Percentiles rank a stretch among this genome's conserved stretches.
phyloP scores from a whole-genome alignment of 2,797 vertebrate species.

The Sebastes flavidus region DNA sequence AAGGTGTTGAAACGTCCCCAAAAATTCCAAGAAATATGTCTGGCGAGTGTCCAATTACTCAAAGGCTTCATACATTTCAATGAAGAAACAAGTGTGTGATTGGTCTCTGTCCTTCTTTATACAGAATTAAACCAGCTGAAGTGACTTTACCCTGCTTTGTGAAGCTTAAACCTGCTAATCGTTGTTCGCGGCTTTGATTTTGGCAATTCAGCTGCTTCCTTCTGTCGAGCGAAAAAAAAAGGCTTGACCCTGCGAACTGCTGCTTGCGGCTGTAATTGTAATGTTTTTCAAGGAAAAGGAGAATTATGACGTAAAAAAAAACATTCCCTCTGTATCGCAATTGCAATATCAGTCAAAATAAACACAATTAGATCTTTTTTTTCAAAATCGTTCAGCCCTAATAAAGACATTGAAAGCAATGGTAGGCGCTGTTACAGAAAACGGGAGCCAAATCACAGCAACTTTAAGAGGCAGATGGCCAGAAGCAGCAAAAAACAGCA shows the following conservation, averaged over 20 bases:
- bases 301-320: background rate
- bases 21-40: background rate
- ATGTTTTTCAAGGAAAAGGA: background rate
- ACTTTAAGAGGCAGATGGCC: slow-evolving; percentile 9
- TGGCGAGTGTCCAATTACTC: background rate
- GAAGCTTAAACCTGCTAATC: background rate
- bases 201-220: background rate
- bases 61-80: background rate
- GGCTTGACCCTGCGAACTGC: no score
- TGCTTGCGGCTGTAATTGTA: background rate
- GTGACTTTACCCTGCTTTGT: background rate
- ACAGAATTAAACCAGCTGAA: background rate
- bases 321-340: background rate
- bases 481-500: slow-evolving; percentile 3
- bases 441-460: slow-evolving; percentile 11
- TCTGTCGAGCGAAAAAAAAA: no score
- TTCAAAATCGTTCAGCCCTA: background rate
- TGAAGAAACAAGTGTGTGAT: background rate
- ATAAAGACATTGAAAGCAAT: slow-evolving; percentile 27
- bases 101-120: background rate
- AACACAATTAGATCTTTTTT: background rate
- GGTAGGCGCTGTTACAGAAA: background rate
- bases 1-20: no score
- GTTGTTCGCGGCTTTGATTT: background rate
- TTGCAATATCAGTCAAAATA: background rate